These are phyloP conservation scores for Clavelina lepadiformis DNA, from an alignment of 23 tunicate genomes.

Conservation along the genomic window DNA sequence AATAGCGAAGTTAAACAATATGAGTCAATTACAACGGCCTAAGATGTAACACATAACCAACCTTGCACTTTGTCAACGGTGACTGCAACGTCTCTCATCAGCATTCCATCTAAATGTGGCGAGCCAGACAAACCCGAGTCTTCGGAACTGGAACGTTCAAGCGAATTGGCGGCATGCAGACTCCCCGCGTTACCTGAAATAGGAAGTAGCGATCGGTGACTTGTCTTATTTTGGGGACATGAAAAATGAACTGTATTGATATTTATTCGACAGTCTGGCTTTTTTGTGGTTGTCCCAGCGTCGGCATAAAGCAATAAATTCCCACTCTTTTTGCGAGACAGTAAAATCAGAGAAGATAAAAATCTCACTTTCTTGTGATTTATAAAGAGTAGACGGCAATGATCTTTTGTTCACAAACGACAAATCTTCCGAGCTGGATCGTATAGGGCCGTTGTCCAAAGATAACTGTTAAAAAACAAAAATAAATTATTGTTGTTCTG, in stretches of 20 bases:
- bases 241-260: no score
- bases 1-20: background rate
- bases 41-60: background rate
- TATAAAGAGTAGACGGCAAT: background rate
- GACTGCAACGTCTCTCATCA: conserved; percentile 47
- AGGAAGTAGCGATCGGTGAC: background rate
- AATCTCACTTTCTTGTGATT: conserved; percentile 41
- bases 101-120: conserved; percentile 49
- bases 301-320: background rate
- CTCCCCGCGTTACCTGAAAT: conserved; percentile 35
- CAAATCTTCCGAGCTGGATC: conserved; percentile 42
- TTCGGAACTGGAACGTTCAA: conserved; percentile 73
- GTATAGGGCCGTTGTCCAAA: conserved; percentile 1
- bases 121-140: conserved; percentile 68
- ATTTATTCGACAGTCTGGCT: background rate
- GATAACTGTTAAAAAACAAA: conserved; percentile 3
- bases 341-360: background rate
- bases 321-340: background rate
- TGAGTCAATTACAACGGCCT: background rate
- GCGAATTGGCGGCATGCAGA: conserved; percentile 15
- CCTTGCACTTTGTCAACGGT: conserved; percentile 65
- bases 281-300: background rate
- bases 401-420: conserved; percentile 9
- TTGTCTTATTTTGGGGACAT: background rate
- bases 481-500: background rate